Evolutionary conservation across 2,113 vertebrate genomes (phyloP).

Genomic region (Oophaga pumilio): DNA sequence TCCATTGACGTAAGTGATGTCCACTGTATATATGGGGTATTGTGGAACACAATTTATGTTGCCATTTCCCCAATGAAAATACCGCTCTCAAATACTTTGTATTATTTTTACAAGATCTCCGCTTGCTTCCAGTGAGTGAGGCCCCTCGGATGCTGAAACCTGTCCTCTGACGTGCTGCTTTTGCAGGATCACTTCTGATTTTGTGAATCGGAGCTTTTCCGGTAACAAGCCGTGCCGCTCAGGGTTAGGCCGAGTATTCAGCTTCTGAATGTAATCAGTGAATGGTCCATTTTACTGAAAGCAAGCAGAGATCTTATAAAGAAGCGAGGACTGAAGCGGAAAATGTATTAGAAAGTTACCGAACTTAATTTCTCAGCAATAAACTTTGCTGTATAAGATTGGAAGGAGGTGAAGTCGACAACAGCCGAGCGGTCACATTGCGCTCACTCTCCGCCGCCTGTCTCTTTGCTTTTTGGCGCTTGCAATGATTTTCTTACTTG

Average conservation of each 20-base stretch:
- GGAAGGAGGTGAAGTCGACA: not conserved
- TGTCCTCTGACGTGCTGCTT: no score
- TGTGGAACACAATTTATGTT: no score
- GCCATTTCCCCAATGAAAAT: not conserved
- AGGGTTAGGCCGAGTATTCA: not conserved
- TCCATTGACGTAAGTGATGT: no score
- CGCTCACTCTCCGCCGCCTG: not conserved
- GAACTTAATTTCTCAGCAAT: not conserved
- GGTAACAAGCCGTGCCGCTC: no score
- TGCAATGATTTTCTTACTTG: not conserved
- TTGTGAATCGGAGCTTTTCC: no score
- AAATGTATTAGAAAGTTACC: not conserved
- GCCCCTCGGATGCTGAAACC: no score
- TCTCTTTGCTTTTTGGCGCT: not conserved
- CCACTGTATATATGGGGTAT: no score
- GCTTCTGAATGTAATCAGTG: not conserved
- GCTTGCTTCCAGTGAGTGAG: not conserved
- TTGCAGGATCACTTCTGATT: no score
- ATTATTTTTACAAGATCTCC: not conserved
- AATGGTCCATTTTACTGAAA: not conserved
- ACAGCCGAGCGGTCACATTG: not conserved
- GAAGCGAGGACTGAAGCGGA: no score
- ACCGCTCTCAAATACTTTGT: not conserved
- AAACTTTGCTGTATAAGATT: not conserved
- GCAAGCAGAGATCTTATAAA: not conserved